Evolutionary conservation across 1,140 invertebrate genomes (phyloP).

Genomic region (Archivesica marissinica): DNA sequence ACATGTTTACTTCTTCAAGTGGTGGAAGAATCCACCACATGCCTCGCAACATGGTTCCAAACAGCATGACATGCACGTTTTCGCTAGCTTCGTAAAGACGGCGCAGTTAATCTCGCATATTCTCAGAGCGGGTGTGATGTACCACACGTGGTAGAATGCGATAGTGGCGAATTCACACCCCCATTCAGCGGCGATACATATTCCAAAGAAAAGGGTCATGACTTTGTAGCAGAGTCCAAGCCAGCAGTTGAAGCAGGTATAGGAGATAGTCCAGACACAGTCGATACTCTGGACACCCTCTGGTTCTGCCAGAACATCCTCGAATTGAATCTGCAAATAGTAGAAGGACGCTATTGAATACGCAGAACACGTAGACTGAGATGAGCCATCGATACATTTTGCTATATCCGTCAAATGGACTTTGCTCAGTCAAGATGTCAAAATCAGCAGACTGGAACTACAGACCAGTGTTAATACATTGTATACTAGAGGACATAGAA

Average conservation of each 20-base stretch:
- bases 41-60: slow-evolving; percentile 33
- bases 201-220: slow-evolving; percentile 89
- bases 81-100: neutral
- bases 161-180: slow-evolving; percentile 90
- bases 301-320: slow-evolving; percentile 91
- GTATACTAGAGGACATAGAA: too few species aligned
- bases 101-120: slow-evolving; percentile 86
- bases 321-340: slow-evolving; percentile 85
- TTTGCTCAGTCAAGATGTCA: too few species aligned
- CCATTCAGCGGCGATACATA: slow-evolving; percentile 88
- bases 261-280: slow-evolving; percentile 90
- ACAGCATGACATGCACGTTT: slow-evolving; percentile 1
- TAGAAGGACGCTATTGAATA: too few species aligned
- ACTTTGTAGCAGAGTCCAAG: slow-evolving; percentile 89
- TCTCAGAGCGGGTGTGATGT: slow-evolving; percentile 80
- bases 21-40: slow-evolving; percentile 22
- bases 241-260: slow-evolving; percentile 88
- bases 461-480: too few species aligned
- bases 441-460: too few species aligned
- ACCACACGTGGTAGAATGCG: slow-evolving; percentile 86
- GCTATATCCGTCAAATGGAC: too few species aligned
- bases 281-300: slow-evolving; percentile 89
- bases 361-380: too few species aligned
- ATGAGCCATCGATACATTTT: too few species aligned
- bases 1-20: too few species aligned